Evolutionary conservation across 1,140 invertebrate species (phyloP).

Genomic region (Drosophila bifasciata): DNA sequence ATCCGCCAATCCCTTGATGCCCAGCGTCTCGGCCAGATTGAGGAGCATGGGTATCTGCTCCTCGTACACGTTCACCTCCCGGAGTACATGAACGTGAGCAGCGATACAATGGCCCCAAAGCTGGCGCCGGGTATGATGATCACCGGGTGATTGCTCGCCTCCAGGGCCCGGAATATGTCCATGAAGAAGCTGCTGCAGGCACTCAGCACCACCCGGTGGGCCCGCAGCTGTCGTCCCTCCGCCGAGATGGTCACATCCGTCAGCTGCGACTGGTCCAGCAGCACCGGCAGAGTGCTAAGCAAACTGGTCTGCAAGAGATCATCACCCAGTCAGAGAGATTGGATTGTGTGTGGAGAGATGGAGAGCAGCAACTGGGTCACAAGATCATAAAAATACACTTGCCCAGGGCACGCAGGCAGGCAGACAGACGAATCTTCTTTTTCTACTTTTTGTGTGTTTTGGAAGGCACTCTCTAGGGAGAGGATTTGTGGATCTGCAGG

Average conservation of each 20-base stretch:
- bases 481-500: conserved; percentile 3
- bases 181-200: conserved; percentile 97
- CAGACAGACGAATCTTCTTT: background rate
- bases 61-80: conserved; percentile 95
- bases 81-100: conserved; percentile 96
- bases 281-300: conserved; percentile 91
- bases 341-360: too few species aligned
- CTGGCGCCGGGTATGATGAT: conserved; percentile 93
- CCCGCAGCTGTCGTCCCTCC: conserved; percentile 90
- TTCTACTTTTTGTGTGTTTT: background rate
- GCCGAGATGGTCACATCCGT: conserved; percentile 95
- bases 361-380: conserved; percentile 44
- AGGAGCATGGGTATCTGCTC: conserved; percentile 92
- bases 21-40: conserved; percentile 92
- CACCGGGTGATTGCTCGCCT: conserved; percentile 90
- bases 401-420: background rate
- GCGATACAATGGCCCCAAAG: conserved; percentile 90
- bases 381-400: conserved; percentile 56
- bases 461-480: conserved; percentile 1
- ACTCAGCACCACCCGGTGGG: conserved; percentile 94
- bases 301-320: conserved; percentile 87
- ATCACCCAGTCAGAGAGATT: background rate
- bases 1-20: conserved; percentile 94
- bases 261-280: conserved; percentile 92
- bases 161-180: conserved; percentile 91